Evolutionary conservation across 1,140 invertebrate genomes (phyloP), one percentile per base, ranked within the genome.

Genomic region (Aplysia californica): DNA sequence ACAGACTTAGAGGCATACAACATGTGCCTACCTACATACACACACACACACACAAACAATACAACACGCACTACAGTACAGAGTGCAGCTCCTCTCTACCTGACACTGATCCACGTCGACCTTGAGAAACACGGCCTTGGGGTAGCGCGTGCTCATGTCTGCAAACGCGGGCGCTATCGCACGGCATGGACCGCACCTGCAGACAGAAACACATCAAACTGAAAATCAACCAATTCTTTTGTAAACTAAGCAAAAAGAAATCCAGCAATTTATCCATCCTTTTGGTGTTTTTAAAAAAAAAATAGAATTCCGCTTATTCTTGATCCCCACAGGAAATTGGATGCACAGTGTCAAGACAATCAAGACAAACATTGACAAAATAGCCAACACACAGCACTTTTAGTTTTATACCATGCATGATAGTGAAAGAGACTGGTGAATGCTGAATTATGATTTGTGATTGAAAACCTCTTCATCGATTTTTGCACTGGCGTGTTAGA

Each of bases 181-280:
- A 84, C 95, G 94, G 87, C 97, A 99, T 0, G 97, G 97, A n/a
- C 95, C 96, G 91, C 97, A 97, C 96, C 96, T 97, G 77, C 78
- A 79, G 50, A 44, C 66, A 75, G 41, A 55, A 77, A 78, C 26
- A 39, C 41, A 58, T 18, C 33, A 59, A 15, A 38, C 21, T n/a
- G 33, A 5, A 41, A 20, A 23, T 69, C 15, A 41, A 69, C 35
- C 20, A n/a, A 31, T 50, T 58, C 15, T 10, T 36, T 35, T 4
- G 21, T 1, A 29, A 59, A 2, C n/a, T 23, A n/a, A n/a, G n/a
- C n/a, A n/a, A n/a, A n/a, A n/a, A n/a, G n/a, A n/a, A n/a, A n/a
- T n/a, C n/a, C n/a, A n/a, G n/a, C n/a, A n/a, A n/a, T n/a, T n/a
- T n/a, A n/a, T n/a, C n/a, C n/a, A n/a, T n/a, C n/a, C n/a, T n/a